Conservation (phyloP, 2,113 vertebrate species). For the Phodopus roborovskii region DNA sequence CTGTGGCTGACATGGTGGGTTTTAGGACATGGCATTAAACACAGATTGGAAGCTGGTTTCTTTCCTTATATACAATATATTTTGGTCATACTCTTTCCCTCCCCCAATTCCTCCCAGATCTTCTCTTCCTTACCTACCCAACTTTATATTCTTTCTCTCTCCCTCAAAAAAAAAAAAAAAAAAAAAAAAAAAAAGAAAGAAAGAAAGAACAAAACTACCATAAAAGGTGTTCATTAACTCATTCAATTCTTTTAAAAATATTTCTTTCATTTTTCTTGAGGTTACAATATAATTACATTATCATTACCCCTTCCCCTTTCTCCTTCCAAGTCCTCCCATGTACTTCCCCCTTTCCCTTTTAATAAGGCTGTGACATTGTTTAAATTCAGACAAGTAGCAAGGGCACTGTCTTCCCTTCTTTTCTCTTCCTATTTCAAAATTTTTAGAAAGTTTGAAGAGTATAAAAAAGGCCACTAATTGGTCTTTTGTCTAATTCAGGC, state of each 20-base stretch:
- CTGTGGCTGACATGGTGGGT: neutral
- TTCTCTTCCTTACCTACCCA: neutral
- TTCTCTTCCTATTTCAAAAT: neutral
- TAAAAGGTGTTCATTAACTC: neutral
- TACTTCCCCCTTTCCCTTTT: neutral
- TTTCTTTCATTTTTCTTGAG: neutral
- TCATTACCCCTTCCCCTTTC: neutral
- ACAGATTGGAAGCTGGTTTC: neutral
- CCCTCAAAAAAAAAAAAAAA: neutral
- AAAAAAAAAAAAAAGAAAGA: too few species aligned
- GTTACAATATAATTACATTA: neutral
- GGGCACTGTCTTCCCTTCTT: neutral
- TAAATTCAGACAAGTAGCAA: constrained; percentile 38
- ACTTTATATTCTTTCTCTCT: neutral
- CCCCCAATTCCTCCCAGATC: neutral
- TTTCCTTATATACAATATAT: neutral
- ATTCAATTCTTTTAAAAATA: neutral
- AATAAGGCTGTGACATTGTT: constrained; percentile 24
- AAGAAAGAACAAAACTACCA: neutral
- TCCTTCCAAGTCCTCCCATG: neutral
- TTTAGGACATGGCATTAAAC: neutral
- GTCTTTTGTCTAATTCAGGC: neutral
- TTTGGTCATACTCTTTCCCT: neutral
- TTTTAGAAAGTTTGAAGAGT: neutral
- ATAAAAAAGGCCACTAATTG: neutral